Evolutionary conservation across 2,797 vertebrate genomes (phyloP), one percentile per base, ranked within the genome.

Genomic region (Periparus ater): DNA sequence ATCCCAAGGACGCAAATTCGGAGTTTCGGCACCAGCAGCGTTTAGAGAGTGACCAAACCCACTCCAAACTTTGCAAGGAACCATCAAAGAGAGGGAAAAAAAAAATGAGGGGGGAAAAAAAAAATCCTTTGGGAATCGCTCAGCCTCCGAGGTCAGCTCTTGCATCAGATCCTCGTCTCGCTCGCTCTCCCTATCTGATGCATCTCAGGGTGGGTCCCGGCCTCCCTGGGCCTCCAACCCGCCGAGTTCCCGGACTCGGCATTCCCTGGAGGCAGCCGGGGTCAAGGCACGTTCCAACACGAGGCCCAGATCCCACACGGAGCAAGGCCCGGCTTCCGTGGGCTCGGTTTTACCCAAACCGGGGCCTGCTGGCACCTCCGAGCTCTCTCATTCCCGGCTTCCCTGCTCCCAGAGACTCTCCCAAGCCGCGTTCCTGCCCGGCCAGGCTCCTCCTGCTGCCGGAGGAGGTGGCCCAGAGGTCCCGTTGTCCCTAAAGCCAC

Each of bases 141-240:
- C n/a, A 60, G 70, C 81, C 11, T 92, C 29, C 47, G 42, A 91
- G 95, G 81, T 92, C 91, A 81, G 47, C 84, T 79, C 66, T 81
- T 78, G 81, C 89, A 30, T 91, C 93, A 92, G 87, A 67, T 48
- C 80, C 48, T 61, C 36, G 61, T 70, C 87, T 83, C n/a, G 12
- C 30, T 91, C 67, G 22, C 89, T 68, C 67, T 47, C 50, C 50
- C 62, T 91, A 89, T 95, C 93, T 91, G 38, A 45, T 44, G 38
- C 76, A 95, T 93, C 94, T 93, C 63, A 70, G 88, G 95, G 95
- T 95, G 92, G 94, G 85, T 93, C 94, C 58, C 2, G 55, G 54
- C 70, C 25, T 34, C 77, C n/a, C 54, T 11, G 55, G 1, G 90
- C 90, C 94, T 58, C 30, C 57, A 93, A 82, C 13, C 86, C 85